Evolutionary conservation across 1,140 invertebrate genomes (phyloP), one percentile per base, ranked within the genome.

Genomic region (Orius insidiosus): DNA sequence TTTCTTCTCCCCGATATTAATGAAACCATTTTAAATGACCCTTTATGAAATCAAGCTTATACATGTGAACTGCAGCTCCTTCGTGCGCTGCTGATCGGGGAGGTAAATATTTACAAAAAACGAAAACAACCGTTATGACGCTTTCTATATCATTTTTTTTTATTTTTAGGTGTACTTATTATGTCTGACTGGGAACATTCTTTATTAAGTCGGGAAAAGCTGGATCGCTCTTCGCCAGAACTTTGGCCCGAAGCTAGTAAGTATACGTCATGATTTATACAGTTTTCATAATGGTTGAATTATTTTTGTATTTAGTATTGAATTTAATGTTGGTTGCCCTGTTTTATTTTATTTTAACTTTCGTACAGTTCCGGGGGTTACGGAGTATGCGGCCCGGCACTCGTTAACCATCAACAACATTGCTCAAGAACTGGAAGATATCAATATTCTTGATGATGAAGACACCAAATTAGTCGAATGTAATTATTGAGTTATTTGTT

Each of bases 241-340:
- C 61, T 93, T 56, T 95, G 88, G 88, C 88, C 89, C 36, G 86
- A 92, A 65, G 80, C 85, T 69, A 85, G 86, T 90, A 72, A 77
- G 72, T 67, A 48, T 49, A 53, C 15, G 39, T 41, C 9, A 41
- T 16, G 9, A 19, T 10, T 41, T 41, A 14, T 15, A 54, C 40
- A 24, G 9, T 4, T 37, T 37, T 37, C n/a, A 4, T 37, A 3
- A 37, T 13, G 35, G 35, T 37, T 3, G 3, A 13, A 9, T 15
- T 15, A 11, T 13, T 37, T 9, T 37, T 37, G 9, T 37, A 4
- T 4, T 46, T 43, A 51, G 19, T 45, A n/a, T 15, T 45, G 34
- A 31, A 47, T 45, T 34, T 36, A 9, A 36, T 15, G 35, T 36
- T 36, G 9, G 35, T 36, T 9, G n/a, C 14, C 3, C 35, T 36